phyloP scores from a whole-genome alignment of 1,140 invertebrate genomes.

The Zaprionus africanus region DNA sequence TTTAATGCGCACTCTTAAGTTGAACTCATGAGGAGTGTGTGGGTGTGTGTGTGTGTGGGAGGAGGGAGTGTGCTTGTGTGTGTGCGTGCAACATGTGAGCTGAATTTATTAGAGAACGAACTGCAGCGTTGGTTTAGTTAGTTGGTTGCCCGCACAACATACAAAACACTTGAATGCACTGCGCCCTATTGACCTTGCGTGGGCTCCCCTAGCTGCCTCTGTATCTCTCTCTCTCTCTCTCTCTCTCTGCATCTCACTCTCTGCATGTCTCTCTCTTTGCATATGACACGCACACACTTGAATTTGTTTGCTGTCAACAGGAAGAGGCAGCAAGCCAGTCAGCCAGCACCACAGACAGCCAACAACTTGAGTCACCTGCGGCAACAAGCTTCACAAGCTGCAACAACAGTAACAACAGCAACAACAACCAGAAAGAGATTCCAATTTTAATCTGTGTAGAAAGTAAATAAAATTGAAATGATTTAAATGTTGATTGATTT shows the following conservation, averaged over 20 bases:
- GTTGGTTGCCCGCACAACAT: conserved; percentile 49
- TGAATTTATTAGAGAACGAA: conserved; percentile 64
- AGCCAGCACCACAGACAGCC: neutral
- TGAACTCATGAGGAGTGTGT: neutral
- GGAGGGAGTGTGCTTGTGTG: no score
- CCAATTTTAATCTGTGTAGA: conserved; percentile 2
- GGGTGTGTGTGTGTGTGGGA: no score
- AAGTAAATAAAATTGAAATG: conserved; percentile 10
- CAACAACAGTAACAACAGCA: neutral
- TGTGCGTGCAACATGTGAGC: conserved; percentile 27
- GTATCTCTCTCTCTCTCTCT: no score
- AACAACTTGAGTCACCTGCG: conserved; percentile 13
- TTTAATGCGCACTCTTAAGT: conserved; percentile 27
- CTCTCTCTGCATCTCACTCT: no score
- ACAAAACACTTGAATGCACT: conserved; percentile 62
- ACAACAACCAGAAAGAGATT: conserved; percentile 6
- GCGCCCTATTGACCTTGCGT: conserved; percentile 67
- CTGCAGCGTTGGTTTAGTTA: conserved; percentile 48
- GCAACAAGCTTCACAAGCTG: conserved; percentile 18
- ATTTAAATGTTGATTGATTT: conserved; percentile 23
- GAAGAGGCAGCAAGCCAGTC: conserved; percentile 13
- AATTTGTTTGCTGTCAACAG: conserved; percentile 38
- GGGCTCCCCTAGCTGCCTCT: neutral
- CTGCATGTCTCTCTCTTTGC: neutral
- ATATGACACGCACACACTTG: conserved; percentile 28